Evolutionary conservation across 1,140 invertebrate genomes (phyloP), one percentile per base, ranked within the genome.

Genomic region (Chelonus insularis): DNA sequence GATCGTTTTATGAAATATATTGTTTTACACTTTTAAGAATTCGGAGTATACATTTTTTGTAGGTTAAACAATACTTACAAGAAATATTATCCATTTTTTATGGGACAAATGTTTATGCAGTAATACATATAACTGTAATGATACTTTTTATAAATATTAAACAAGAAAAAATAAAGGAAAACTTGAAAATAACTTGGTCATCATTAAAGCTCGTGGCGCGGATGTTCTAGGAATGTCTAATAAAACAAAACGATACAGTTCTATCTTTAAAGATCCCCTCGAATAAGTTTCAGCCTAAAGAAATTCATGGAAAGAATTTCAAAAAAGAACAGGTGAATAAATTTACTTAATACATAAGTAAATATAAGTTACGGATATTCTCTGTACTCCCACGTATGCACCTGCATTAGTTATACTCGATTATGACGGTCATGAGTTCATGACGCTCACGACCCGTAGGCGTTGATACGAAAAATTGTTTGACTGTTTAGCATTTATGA

Each of bases 261-360:
- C 58, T 60, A 60, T 60, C 58, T 60, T 60, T 60, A 60, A n/a
- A 60, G 39, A 60, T 60, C 37, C 58, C 39, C 48, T 37, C 58
- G 41, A 16, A 11, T 12, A 45, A 8, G 18, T 5, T 23, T 16
- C n/a, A 18, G 20, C 41, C 9, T 32, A 23, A 39, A 14, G 11
- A 39, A 23, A 16, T 20, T 20, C 6, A 29, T 4, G 11, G 29
- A 18, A 56, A 57, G 25, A 55, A n/a, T 7, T 36, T 11, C 9
- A 59, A 45, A 25, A 25, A 57, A 29, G 45, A 29, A 8, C 9
- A 39, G 29, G 4, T 1, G 39, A 5, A 57, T 20, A 21, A 16
- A 1, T 12, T 18, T 6, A 16, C 6, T 18, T 45, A 4, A 1
- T 2, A 45, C 41, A 6, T 18, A 45, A 45, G 18, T 0, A 45